A percentile compares a stretch with the other conserved stretches of the same genome.
phyloP scores from a whole-genome alignment of 1,140 invertebrate genomes.

The Papilio dardanus region DNA sequence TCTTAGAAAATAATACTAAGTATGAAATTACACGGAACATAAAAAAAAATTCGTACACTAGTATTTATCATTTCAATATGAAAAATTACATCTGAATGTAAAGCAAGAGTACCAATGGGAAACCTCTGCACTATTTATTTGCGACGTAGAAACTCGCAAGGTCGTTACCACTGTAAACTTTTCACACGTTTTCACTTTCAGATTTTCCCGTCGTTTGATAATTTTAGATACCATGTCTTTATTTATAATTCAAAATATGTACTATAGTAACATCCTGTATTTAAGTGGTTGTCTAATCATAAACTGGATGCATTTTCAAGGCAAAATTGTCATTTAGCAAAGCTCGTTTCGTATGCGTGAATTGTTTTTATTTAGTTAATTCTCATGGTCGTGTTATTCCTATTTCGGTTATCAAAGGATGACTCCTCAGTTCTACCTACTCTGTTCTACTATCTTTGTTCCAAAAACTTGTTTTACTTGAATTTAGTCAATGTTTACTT shows the following conservation, averaged over 20 bases:
- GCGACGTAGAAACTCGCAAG: constrained; percentile 54
- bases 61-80: not conserved
- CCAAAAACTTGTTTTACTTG: not conserved
- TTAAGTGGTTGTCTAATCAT: too few relatives aligned
- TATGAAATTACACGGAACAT: not conserved
- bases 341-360: not conserved
- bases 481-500: not conserved
- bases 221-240: not conserved
- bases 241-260: not conserved
- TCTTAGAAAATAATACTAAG: not conserved
- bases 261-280: too few relatives aligned
- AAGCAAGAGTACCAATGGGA: constrained; percentile 39
- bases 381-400: not conserved
- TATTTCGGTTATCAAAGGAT: constrained; percentile 2
- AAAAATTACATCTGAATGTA: not conserved
- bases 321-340: not conserved
- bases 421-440: constrained; percentile 5
- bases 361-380: not conserved
- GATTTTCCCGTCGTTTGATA: constrained; percentile 59
- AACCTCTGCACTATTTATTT: constrained; percentile 49
- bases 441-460: not conserved
- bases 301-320: not conserved
- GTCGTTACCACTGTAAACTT: constrained; percentile 58
- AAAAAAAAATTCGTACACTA: not conserved
- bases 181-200: constrained; percentile 62